A percentile compares a stretch with the other conserved stretches of the same genome.
phyloP scores from a whole-genome alignment of 53 echinoderm and acorn worm species.

The Stichopus horrens region DNA sequence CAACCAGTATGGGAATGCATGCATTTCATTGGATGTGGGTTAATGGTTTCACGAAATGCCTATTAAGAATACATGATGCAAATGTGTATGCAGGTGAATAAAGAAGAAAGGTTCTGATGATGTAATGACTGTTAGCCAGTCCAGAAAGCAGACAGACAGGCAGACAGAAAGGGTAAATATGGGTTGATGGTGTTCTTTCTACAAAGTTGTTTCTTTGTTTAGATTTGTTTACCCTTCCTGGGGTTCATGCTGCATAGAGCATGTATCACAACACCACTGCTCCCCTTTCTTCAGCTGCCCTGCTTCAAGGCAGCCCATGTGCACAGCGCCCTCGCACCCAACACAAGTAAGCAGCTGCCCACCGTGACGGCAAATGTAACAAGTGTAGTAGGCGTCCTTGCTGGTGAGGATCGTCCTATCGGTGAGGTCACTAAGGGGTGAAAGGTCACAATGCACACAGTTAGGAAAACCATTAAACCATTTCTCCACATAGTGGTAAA shows the following conservation, averaged over 20 bases:
- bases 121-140: background rate
- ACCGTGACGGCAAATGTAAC: constrained; percentile 78
- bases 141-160: background rate
- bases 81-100: background rate
- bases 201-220: background rate
- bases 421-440: constrained; percentile 30
- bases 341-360: constrained; percentile 82
- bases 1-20: no score
- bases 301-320: constrained; percentile 80
- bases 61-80: no score
- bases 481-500: background rate
- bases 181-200: constrained; percentile 28
- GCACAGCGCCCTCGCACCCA: constrained; percentile 80
- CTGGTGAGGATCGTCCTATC: constrained; percentile 50
- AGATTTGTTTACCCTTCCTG: constrained; percentile 22
- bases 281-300: constrained; percentile 54
- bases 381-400: constrained; percentile 72
- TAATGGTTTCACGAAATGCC: no score
- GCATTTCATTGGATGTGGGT: no score
- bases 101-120: background rate
- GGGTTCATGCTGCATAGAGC: constrained; percentile 23
- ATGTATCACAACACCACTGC: constrained; percentile 76
- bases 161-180: constrained; percentile 9
- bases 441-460: constrained; percentile 21
- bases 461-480: background rate